These are phyloP conservation scores for Pardalotus punctatus DNA, from an alignment of 2,113 vertebrate species.

Conservation along the genomic window DNA sequence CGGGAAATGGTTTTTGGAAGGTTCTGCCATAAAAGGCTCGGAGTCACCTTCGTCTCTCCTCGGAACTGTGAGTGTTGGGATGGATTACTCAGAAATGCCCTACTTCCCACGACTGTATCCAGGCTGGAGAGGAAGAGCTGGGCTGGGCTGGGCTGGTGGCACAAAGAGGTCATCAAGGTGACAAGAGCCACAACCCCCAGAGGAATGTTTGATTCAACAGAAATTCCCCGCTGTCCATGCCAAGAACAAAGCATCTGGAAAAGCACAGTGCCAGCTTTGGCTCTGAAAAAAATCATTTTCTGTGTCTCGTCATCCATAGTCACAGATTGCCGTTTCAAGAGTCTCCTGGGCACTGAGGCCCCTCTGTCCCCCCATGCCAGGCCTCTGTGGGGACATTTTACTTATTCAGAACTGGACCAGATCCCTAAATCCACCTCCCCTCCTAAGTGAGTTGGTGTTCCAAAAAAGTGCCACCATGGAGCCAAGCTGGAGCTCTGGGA, in stretches of 20 bases:
- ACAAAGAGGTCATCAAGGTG: background rate
- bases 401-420: background rate
- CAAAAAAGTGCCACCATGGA: background rate
- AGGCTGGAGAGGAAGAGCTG: background rate
- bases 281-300: background rate
- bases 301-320: background rate
- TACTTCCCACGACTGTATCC: background rate
- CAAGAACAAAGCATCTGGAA: background rate
- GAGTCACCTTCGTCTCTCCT: background rate
- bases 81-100: background rate
- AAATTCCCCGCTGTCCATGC: background rate
- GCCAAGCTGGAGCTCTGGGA: background rate
- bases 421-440: background rate
- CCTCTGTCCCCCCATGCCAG: background rate
- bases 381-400: background rate
- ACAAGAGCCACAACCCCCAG: background rate
- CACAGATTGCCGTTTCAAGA: accelerated
- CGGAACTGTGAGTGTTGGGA: background rate
- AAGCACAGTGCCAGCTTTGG: background rate
- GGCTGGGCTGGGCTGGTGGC: background rate
- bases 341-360: background rate
- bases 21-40: background rate
- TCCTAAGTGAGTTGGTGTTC: background rate
- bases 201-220: background rate
- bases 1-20: background rate